Percentiles rank a stretch among this genome's conserved stretches.
These are phyloP conservation scores for Chironomus tepperi DNA, from an alignment of 1,140 invertebrate species.

Conservation along the genomic window DNA sequence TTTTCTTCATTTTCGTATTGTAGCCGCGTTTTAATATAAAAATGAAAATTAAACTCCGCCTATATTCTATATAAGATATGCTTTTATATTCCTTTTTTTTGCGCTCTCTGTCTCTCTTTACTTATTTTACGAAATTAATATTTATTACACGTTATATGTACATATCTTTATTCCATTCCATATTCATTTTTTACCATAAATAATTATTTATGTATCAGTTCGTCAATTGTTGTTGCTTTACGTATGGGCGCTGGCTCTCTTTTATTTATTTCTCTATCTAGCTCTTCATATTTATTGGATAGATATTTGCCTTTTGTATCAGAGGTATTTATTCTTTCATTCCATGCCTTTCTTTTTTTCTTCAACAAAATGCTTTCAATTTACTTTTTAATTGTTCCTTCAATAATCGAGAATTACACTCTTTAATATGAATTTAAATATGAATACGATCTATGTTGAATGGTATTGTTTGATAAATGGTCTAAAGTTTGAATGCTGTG, in stretches of 20 bases:
- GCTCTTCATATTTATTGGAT: not conserved
- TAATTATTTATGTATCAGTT: constrained; percentile 16
- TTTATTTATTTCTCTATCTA: not conserved
- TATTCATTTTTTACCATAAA: constrained; percentile 17
- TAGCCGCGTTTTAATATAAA: constrained; percentile 20
- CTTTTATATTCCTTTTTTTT: too few relatives aligned
- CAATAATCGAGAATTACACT: not conserved
- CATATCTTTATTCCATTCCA: constrained; percentile 2
- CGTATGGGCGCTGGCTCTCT: constrained; percentile 1
- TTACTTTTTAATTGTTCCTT: not conserved
- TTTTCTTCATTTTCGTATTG: not conserved
- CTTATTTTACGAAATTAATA: not conserved
- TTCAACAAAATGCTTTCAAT: not conserved
- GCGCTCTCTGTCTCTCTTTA: too few relatives aligned
- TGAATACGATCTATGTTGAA: too few relatives aligned
- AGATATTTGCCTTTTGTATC: constrained; percentile 10
- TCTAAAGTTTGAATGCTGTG: too few relatives aligned
- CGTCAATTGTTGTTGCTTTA: not conserved
- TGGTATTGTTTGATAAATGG: too few relatives aligned
- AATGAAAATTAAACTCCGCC: constrained; percentile 21
- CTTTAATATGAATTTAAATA: too few relatives aligned
- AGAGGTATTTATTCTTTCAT: too few relatives aligned
- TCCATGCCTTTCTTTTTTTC: too few relatives aligned
- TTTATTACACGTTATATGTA: constrained; percentile 20
- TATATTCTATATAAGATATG: not conserved